Base-by-base conservation (phyloP, 1,140 invertebrate species). In the Oreohelix idahoensis region DNA sequence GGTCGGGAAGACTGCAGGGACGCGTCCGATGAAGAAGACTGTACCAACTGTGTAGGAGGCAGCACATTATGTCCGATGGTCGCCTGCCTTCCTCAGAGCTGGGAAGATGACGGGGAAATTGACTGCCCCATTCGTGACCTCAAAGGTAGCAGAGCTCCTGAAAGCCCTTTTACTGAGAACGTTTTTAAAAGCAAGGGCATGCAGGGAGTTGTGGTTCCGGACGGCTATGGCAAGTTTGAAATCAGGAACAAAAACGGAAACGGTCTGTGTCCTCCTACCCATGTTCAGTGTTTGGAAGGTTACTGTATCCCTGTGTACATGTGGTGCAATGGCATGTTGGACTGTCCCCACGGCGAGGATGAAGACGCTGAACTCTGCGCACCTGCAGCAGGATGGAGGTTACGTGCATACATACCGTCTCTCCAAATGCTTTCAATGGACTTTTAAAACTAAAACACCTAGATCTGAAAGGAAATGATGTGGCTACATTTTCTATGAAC, bases 391-490 rank as follows among this genome's bases (percentile, higher is more conserved):
- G 79, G 5, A 74, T 81, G 84, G 73, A 79, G 20, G 80, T 77
- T 49, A 75, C 42, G n/a, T 77, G 79, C 26, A 49, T 85, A 10
- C 1, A 35, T 15, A 38, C 32, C 13, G 77, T 85, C 29, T 36
- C 69, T 32, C 58, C 77, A 13, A 36, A 74, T 0, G 35, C 83
- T 10, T 73, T 86, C 70, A 17, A 5, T 17, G 29, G 29, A 5
- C 74, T 86, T 0, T n/a, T 42, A 10, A 32, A 49, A 38, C 58
- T 86, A 1, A 75, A 53, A 29, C 26, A n/a, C n/a, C 71, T 87
- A 20, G 83, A 86, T 75, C 29, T 86, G 11, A 39, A 81, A n/a
- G 42, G 70, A n/a, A 86, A 87, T 49, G 23, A 79, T 26, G 76
- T 88, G 15, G 36, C 15, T 0, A 42, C n/a, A 5, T 83, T 85